A percentile compares a stretch with the other conserved stretches of the same genome.
Conservation (phyloP, 2,888 invertebrate genomes). For the Hydraecia micacea region DNA sequence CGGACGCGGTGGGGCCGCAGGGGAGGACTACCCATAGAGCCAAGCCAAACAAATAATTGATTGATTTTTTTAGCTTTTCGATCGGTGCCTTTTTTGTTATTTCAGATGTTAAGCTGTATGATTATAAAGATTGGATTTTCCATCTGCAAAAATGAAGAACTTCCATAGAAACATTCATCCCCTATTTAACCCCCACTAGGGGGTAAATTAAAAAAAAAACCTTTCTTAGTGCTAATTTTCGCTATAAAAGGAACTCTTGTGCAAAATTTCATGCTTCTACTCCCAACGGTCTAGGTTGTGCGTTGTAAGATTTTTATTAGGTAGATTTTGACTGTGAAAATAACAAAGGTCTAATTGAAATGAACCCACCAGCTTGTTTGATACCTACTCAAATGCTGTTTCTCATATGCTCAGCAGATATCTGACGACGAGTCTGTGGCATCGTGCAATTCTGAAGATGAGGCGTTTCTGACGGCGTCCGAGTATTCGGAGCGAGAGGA, state of each 20-base stretch:
- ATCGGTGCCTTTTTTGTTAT: background rate
- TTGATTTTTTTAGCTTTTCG: too few relatives aligned
- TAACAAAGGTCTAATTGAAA: background rate
- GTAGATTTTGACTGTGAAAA: background rate
- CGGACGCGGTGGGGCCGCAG: too few relatives aligned
- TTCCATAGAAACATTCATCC: too few relatives aligned
- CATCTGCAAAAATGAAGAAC: too few relatives aligned
- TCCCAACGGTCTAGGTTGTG: background rate
- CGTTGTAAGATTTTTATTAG: background rate
- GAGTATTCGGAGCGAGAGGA: constrained; percentile 80
- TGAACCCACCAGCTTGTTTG: background rate
- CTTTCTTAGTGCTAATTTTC: background rate
- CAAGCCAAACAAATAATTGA: too few relatives aligned
- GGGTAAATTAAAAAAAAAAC: too few relatives aligned
- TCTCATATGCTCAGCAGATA: constrained; percentile 72
- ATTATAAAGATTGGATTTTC: too few relatives aligned
- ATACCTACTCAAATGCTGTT: background rate
- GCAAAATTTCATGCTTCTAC: background rate
- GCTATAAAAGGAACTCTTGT: background rate
- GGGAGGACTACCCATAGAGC: too few relatives aligned
- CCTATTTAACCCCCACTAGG: too few relatives aligned
- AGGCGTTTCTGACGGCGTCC: constrained; percentile 92
- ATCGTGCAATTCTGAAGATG: constrained; percentile 78
- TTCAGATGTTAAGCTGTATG: background rate
- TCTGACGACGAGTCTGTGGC: constrained; percentile 85